These are phyloP conservation scores for Crotophaga sulcirostris DNA, from an alignment of 2,113 vertebrate species.

Conservation along the genomic window DNA sequence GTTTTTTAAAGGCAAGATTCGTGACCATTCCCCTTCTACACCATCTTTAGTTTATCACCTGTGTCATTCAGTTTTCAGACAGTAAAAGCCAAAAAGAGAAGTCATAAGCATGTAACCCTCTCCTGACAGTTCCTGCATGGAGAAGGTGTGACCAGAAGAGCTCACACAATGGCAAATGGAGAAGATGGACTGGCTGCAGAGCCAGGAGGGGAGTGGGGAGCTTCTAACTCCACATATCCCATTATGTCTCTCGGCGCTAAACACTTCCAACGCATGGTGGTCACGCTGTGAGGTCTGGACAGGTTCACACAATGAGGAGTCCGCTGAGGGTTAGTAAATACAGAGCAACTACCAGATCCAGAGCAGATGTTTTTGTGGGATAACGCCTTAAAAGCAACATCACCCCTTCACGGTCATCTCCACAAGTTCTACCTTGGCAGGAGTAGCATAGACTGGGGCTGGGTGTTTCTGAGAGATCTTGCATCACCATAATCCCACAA, in stretches of 20 bases:
- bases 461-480: not conserved
- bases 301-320: not conserved
- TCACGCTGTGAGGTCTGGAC: not conserved
- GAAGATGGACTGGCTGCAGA: rapidly evolving
- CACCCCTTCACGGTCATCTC: not conserved
- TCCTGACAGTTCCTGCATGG: not conserved
- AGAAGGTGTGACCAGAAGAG: not conserved
- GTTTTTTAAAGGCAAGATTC: not conserved
- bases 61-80: not conserved
- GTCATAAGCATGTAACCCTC: rapidly evolving
- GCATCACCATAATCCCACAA: not conserved
- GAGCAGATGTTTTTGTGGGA: not conserved
- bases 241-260: not conserved
- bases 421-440: not conserved
- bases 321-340: not conserved
- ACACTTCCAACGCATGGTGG: not conserved
- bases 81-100: not conserved
- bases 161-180: not conserved
- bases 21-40: rapidly evolving
- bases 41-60: not conserved
- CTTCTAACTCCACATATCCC: not conserved
- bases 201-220: not conserved
- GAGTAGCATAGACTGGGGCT: not conserved
- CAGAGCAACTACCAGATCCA: not conserved
- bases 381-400: not conserved